Percentiles rank a stretch among this genome's conserved stretches.
Conservation (phyloP, 2,113 vertebrate species). For the Dromiciops gliroides region DNA sequence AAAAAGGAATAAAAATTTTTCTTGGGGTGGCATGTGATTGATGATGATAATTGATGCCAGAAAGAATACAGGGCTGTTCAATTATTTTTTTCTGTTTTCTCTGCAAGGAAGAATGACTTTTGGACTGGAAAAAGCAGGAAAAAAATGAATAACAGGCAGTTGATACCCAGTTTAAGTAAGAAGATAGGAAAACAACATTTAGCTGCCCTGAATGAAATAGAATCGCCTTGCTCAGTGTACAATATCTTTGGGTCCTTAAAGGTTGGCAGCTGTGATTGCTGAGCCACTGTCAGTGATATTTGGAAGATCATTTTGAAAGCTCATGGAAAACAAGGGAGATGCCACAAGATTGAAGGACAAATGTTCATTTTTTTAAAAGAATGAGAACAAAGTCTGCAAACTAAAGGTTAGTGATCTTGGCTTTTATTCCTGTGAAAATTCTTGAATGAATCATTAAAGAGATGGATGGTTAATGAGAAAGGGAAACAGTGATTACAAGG, state of each 20-base stretch:
- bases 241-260: not conserved
- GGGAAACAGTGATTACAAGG: not conserved
- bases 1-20: not conserved
- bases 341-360: not conserved
- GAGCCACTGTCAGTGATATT: not conserved
- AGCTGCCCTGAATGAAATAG: not conserved
- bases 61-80: not conserved
- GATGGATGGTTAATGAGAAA: not conserved
- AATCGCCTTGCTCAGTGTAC: not conserved
- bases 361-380: not conserved
- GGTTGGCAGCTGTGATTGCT: not conserved
- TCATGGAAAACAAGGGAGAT: not conserved
- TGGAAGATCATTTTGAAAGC: not conserved
- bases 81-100: not conserved
- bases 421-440: not conserved
- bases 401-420: not conserved
- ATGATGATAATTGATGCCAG: not conserved
- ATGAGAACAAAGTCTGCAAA: not conserved
- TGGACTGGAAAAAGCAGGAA: not conserved
- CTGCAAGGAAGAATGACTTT: not conserved
- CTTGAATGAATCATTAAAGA: not conserved
- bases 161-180: not conserved
- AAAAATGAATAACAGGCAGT: not conserved
- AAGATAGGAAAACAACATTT: not conserved
- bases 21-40: not conserved